Evolutionary conservation across 1,140 invertebrate genomes (phyloP).

Genomic region (Drosophila orena): DNA sequence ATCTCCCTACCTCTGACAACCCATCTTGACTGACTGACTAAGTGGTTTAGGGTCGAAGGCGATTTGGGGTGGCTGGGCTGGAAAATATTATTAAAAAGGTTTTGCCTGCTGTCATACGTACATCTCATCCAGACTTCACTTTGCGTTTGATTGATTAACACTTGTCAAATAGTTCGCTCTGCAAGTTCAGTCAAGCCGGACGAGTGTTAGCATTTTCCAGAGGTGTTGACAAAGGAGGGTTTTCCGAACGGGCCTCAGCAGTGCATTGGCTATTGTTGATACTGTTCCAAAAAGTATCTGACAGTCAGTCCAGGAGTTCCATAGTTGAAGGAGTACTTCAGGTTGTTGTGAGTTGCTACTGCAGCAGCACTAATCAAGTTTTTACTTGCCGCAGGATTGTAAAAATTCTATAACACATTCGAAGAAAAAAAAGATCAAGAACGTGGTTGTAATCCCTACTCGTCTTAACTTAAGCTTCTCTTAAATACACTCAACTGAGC

Average conservation of each 20-base stretch:
- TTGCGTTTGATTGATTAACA: constrained; percentile 71
- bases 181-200: constrained; percentile 38
- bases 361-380: constrained; percentile 62
- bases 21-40: constrained; percentile 40
- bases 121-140: constrained; percentile 41
- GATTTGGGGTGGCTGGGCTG: constrained; percentile 30
- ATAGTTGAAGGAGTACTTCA: not conserved
- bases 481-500: too few relatives aligned
- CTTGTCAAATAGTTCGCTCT: constrained; percentile 65
- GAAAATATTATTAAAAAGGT: constrained; percentile 80
- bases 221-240: constrained; percentile 67
- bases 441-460: too few relatives aligned
- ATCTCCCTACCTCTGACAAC: constrained; percentile 54
- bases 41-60: constrained; percentile 7
- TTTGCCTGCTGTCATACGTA: constrained; percentile 67
- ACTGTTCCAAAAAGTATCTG: constrained; percentile 62
- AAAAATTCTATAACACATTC: too few relatives aligned
- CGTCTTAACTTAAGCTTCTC: too few relatives aligned
- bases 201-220: constrained; percentile 9
- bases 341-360: constrained; percentile 35
- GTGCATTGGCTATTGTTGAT: constrained; percentile 61
- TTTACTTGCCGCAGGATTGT: constrained; percentile 29
- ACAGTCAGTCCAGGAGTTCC: constrained; percentile 41
- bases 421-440: too few relatives aligned
- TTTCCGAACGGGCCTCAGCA: constrained; percentile 29